Evolutionary conservation across 2,888 invertebrate genomes (phyloP).

Genomic region (Gymnoscelis rufifasciata): DNA sequence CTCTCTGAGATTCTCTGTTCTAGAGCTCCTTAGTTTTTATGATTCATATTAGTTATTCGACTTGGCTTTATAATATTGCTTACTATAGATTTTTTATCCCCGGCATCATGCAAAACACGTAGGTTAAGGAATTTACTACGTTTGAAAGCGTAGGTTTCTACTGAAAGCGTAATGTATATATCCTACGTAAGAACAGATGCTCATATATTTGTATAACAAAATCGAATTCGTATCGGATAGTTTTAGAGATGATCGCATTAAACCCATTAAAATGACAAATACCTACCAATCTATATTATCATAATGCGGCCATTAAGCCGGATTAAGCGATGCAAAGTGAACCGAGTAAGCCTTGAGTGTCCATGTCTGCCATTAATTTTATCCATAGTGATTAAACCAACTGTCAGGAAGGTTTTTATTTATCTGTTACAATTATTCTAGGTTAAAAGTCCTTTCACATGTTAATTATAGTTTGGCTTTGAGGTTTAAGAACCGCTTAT

Average conservation of each 20-base stretch:
- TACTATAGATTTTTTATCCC: too few relatives aligned
- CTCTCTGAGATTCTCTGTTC: too few relatives aligned
- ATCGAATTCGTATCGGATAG: slow-evolving; percentile 12
- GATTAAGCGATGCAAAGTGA: slow-evolving; percentile 29
- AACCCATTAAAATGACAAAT: slow-evolving; percentile 36
- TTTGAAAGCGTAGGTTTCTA: slow-evolving; percentile 48
- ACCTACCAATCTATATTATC: slow-evolving; percentile 31
- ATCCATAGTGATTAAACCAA: slow-evolving; percentile 26
- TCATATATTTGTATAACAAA: slow-evolving; percentile 15
- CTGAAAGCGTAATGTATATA: slow-evolving; percentile 45
- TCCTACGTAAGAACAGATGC: slow-evolving; percentile 16
- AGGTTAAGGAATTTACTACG: slow-evolving; percentile 45
- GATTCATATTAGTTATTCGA: too few relatives aligned
- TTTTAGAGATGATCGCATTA: slow-evolving; percentile 28
- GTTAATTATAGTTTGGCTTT: too few relatives aligned
- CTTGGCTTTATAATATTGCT: too few relatives aligned
- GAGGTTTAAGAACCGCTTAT: too few relatives aligned
- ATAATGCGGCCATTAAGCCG: slow-evolving; percentile 35
- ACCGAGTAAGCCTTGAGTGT: slow-evolving; percentile 24
- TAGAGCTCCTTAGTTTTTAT: too few relatives aligned
- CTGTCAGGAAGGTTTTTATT: slow-evolving; percentile 17
- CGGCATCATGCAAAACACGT: slow-evolving; percentile 45
- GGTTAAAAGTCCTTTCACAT: background rate
- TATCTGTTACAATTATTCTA: background rate
- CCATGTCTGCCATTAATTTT: slow-evolving; percentile 30